Percentiles rank a stretch among this genome's conserved stretches.
These are phyloP conservation scores for Apis cerana DNA, from an alignment of 1,140 invertebrate species.

Conservation along the genomic window DNA sequence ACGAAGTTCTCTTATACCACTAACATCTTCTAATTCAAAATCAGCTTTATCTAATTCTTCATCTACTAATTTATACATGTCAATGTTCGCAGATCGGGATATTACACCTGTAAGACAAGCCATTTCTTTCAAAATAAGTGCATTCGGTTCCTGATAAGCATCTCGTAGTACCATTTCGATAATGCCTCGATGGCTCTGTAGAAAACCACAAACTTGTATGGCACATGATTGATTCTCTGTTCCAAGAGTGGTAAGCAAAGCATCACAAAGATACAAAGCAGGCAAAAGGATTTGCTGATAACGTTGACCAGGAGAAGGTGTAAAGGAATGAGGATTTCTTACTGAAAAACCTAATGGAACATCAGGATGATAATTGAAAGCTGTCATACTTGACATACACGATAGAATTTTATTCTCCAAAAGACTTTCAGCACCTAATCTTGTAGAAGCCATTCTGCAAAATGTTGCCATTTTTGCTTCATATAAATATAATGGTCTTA, in stretches of 20 bases:
- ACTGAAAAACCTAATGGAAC: constrained; percentile 79
- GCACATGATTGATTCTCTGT: constrained; percentile 90
- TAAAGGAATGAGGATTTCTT: constrained; percentile 78
- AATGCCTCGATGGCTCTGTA: constrained; percentile 90
- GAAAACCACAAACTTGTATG: constrained; percentile 89
- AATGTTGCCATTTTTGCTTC: constrained; percentile 93
- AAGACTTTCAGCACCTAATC: constrained; percentile 88
- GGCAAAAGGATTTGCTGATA: constrained; percentile 92
- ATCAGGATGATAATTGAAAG: constrained; percentile 90
- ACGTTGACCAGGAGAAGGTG: constrained; percentile 84
- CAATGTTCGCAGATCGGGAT: constrained; percentile 86
- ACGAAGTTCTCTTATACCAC: constrained; percentile 82
- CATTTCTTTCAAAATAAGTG: constrained; percentile 85
- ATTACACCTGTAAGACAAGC: constrained; percentile 90
- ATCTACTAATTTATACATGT: constrained; percentile 79
- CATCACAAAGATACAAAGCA: constrained; percentile 89
- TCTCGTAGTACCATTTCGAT: constrained; percentile 89
- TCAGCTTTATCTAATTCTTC: constrained; percentile 71
- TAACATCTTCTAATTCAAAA: constrained; percentile 73
- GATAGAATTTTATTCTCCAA: constrained; percentile 88
- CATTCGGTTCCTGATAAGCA: constrained; percentile 83
- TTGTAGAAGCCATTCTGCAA: constrained; percentile 86
- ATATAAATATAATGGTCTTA: constrained; percentile 92
- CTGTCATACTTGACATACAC: constrained; percentile 88
- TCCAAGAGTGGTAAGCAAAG: constrained; percentile 90